These are phyloP conservation scores for Diploptera punctata DNA, from an alignment of 2,888 invertebrate species.

Conservation along the genomic window DNA sequence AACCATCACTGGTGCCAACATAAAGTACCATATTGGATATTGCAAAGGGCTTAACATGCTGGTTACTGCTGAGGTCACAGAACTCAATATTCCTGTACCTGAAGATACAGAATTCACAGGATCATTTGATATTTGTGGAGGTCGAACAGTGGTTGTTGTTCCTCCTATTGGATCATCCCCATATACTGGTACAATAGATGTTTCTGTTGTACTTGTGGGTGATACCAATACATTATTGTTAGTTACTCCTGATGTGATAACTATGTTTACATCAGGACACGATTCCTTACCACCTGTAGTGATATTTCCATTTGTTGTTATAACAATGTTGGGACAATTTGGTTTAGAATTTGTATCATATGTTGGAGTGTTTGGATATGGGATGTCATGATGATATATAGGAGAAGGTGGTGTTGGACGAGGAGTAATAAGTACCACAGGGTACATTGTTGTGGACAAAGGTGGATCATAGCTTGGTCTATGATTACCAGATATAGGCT, in stretches of 20 bases:
- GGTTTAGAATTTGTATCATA: background rate
- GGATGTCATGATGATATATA: background rate
- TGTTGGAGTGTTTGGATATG: background rate
- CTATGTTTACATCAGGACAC: conserved; percentile 73
- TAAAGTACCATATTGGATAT: conserved; percentile 5
- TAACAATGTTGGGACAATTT: conserved; percentile 27
- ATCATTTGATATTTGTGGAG: background rate
- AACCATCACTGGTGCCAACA: conserved; percentile 15
- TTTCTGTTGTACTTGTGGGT: background rate
- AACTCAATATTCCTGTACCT: background rate
- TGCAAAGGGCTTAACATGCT: conserved; percentile 4
- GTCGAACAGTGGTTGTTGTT: background rate
- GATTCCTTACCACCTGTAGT: conserved; percentile 58
- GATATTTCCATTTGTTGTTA: conserved; percentile 11
- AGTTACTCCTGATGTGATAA: conserved; percentile 72
- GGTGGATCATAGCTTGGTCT: conserved; percentile 23
- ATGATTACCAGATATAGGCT: conserved; percentile 33
- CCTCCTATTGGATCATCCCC: background rate
- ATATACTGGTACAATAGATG: background rate
- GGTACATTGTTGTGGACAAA: conserved; percentile 24
- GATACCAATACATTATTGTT: conserved; percentile 58
- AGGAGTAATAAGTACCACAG: conserved; percentile 10
- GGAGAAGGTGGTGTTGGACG: conserved; percentile 2
- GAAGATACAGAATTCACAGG: background rate
- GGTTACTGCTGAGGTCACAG: background rate